These are phyloP conservation scores for Diglossa cyanea DNA, from an alignment of 2,797 vertebrate genomes.

Conservation along the genomic window DNA sequence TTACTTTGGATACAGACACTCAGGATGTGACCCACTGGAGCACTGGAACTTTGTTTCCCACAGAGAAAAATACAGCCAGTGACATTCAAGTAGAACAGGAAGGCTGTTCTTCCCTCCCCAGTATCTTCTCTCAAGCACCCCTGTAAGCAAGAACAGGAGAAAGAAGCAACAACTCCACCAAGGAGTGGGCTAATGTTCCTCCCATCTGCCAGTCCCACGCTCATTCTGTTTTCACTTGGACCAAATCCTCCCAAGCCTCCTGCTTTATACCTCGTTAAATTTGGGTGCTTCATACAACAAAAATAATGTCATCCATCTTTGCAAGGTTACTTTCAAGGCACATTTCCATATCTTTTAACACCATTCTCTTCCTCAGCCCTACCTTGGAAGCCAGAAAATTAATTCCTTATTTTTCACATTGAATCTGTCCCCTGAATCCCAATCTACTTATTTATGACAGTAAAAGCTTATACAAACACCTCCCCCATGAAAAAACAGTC, in stretches of 20 bases:
- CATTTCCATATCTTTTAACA: neutral
- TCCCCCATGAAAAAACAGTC: neutral
- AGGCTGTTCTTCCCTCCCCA: neutral
- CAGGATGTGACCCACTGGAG: neutral
- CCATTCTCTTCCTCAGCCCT: neutral
- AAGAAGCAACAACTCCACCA: neutral
- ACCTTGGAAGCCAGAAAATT: neutral
- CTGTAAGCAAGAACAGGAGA: neutral
- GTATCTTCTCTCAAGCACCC: neutral
- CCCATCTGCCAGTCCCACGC: conserved; percentile 23
- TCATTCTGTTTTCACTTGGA: conserved; percentile 45
- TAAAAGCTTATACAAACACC: neutral
- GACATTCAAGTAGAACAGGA: neutral
- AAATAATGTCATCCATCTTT: neutral
- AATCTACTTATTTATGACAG: neutral
- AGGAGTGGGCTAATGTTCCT: neutral
- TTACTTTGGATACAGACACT: neutral
- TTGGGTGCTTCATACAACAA: neutral
- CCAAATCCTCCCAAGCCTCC: neutral
- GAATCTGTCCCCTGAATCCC: neutral
- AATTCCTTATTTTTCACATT: neutral
- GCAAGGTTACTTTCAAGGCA: conserved; percentile 11
- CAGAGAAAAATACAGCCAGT: neutral
- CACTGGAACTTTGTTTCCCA: fast-evolving
- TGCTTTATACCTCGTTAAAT: neutral